Evolutionary conservation across 2,797 vertebrate species (phyloP).

Genomic region (Natrix natrix): DNA sequence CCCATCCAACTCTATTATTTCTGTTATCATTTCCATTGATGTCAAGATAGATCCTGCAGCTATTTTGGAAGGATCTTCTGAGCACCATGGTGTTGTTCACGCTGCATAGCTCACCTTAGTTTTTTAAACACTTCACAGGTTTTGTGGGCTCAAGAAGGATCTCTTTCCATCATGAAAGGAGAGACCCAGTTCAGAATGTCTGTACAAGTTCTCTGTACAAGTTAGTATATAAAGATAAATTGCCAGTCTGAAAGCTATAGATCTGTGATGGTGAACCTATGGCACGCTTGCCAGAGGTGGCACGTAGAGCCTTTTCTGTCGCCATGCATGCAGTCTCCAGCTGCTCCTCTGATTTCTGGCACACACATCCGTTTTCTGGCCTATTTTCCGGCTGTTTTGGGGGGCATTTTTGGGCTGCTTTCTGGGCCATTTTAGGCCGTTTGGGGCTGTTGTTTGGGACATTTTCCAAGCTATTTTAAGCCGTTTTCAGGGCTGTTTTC

Average conservation of each 20-base stretch:
- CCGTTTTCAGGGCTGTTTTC: too few species aligned
- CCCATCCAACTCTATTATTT: not conserved
- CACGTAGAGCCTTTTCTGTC: too few species aligned
- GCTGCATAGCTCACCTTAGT: constrained; percentile 17
- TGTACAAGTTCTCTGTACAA: constrained; percentile 5
- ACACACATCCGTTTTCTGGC: too few species aligned
- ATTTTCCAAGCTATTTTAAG: too few species aligned
- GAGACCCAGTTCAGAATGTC: constrained; percentile 29
- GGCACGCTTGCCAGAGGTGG: too few species aligned
- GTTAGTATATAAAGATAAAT: constrained; percentile 6
- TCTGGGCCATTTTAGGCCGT: too few species aligned
- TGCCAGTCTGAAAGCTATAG: constrained; percentile 2
- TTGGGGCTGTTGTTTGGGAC: too few species aligned
- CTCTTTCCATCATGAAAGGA: constrained; percentile 40
- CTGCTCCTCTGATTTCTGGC: too few species aligned
- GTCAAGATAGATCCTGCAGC: constrained; percentile 34
- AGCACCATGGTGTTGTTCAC: constrained; percentile 37
- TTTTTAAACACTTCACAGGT: constrained; percentile 49
- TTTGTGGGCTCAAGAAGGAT: constrained; percentile 30
- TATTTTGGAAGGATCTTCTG: constrained; percentile 37
- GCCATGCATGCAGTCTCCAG: too few species aligned
- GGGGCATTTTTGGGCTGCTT: too few species aligned
- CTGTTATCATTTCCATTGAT: constrained; percentile 54
- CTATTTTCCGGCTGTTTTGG: too few species aligned
- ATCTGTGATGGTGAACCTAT: too few species aligned